Percentiles rank a stretch among this genome's conserved stretches.
Conservation (phyloP, 2,797 vertebrate species). For the Coregonus sp. region DNA sequence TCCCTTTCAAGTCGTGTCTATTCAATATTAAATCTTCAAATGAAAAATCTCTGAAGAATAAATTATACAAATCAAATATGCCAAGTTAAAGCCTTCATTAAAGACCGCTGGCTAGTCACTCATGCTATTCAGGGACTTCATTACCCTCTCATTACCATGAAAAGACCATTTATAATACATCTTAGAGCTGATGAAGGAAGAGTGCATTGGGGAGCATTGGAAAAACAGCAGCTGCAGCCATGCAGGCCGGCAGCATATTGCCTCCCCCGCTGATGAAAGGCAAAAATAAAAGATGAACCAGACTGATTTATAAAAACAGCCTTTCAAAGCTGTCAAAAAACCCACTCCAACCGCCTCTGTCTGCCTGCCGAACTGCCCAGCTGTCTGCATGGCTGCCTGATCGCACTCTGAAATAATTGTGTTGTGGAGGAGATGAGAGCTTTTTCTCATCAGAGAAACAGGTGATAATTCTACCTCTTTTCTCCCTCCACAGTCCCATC, state of each 20-base stretch:
- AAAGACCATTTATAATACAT: constrained; percentile 83
- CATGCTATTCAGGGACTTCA: constrained; percentile 73
- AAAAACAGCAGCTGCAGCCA: constrained; percentile 40
- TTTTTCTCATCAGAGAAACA: constrained; percentile 16
- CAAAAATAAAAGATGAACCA: constrained; percentile 68
- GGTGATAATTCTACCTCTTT: constrained; percentile 29
- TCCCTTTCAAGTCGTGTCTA: constrained; percentile 63
- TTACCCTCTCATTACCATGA: constrained; percentile 80
- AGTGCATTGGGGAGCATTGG: constrained; percentile 70
- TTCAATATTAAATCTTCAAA: constrained; percentile 76
- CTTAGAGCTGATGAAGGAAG: constrained; percentile 79
- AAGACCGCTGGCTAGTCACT: constrained; percentile 64
- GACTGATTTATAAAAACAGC: constrained; percentile 52
- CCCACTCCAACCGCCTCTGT: neutral
- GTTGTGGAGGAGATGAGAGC: constrained; percentile 32
- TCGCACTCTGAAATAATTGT: constrained; percentile 31
- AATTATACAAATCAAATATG: constrained; percentile 81
- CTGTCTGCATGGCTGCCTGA: constrained; percentile 15
- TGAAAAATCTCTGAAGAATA: constrained; percentile 75
- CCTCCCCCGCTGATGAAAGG: constrained; percentile 59
- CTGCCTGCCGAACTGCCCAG: constrained; percentile 3
- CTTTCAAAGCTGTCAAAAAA: constrained; percentile 36
- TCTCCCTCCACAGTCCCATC: constrained; percentile 19
- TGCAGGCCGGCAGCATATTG: constrained; percentile 60
- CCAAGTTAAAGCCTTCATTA: constrained; percentile 78